Conservation (phyloP, 2,113 vertebrate genomes). For the Zosterops lateralis region DNA sequence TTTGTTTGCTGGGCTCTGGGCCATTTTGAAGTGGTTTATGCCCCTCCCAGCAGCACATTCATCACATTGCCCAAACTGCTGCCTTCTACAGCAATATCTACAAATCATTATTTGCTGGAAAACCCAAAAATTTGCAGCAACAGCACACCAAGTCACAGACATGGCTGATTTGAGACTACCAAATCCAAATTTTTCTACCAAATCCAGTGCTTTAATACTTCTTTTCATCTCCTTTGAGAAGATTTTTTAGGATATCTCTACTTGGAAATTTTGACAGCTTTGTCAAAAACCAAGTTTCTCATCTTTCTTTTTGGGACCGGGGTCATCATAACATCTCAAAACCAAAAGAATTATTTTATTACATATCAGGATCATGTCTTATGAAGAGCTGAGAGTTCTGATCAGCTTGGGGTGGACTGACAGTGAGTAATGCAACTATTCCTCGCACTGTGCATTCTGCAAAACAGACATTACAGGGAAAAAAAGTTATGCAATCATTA, state of each 20-base stretch:
- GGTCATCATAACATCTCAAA: neutral
- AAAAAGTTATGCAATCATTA: neutral
- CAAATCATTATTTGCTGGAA: neutral
- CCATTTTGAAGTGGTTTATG: neutral
- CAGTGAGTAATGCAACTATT: neutral
- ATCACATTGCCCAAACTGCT: neutral
- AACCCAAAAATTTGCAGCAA: neutral
- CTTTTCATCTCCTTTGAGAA: neutral
- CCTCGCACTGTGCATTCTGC: neutral
- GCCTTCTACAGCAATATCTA: neutral
- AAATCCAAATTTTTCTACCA: neutral
- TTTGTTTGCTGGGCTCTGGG: neutral
- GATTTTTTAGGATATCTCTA: neutral
- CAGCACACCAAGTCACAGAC: neutral
- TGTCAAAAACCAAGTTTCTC: neutral
- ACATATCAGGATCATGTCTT: neutral
- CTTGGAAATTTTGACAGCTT: neutral
- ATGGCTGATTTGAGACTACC: neutral
- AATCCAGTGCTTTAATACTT: neutral
- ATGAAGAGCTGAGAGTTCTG: neutral
- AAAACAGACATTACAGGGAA: neutral
- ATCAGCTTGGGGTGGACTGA: neutral
- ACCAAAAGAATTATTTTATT: neutral
- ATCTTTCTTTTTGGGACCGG: neutral
- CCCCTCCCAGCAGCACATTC: neutral